Base-by-base conservation (phyloP, 2,888 invertebrate genomes). In the Pristionchus exspectatus region DNA sequence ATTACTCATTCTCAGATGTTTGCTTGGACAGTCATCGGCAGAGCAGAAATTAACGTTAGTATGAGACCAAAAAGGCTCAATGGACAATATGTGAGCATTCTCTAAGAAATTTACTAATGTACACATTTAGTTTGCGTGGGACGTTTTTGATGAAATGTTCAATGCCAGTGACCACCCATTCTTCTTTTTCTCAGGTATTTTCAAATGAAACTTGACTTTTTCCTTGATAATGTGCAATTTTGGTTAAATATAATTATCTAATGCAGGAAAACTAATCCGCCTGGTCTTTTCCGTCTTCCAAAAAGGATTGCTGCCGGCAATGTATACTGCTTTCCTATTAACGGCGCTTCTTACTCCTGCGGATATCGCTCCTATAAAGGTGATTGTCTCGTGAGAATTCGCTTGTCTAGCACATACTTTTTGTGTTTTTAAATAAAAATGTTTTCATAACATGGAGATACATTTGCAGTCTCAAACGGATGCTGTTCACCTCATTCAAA, bases 1-100 rank as follows among this genome's bases (percentile, higher is more conserved):
- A n/a, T n/a, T n/a, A n/a, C n/a, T n/a, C n/a, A n/a, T n/a, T 54
- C n/a, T 56, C 30, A 85, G 85, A 56, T 85, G 85, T 7, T 85
- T 21, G 24, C 63, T 1, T 85, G 59, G 59, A 30, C 85, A 1
- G 0, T 85, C 1, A 85, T 85, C 14, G 85, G 85, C 3, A 14
- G 63, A 10, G 21, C 59, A 27, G 85, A 59, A 12, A 30, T 59
- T 0, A 33, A 10, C 30, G 59, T 85, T 21, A 63, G 59, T 16
- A 24, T 85, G 33, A 63, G 85, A 5, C 30, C 33, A 14, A 1
- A 12, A 33, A n/a, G 38, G 5, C 16, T 3, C 18, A n/a, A 50
- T n/a, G 63, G 56, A 21, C 9, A 63, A 63, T 30, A 85, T 24
- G 85, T 85, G 14, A 33, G n/a, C n/a, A n/a, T n/a, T n/a, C n/a